Conservation (phyloP, 2,888 invertebrate species). For the Lithophane socia region DNA sequence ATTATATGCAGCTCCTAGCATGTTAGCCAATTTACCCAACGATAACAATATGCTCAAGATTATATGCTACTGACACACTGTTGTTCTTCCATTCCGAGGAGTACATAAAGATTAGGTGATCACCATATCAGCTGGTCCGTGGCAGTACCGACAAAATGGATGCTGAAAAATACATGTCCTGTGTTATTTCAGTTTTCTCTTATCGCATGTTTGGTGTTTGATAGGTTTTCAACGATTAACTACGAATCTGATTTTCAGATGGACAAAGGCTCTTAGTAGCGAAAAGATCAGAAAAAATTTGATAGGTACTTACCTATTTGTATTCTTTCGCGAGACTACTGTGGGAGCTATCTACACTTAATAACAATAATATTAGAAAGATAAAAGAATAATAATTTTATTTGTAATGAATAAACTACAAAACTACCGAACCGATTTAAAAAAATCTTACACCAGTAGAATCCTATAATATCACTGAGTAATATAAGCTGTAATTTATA, state of each 20-base stretch:
- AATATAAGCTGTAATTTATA: no score
- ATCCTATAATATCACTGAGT: no score
- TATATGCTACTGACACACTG: conserved; percentile 7
- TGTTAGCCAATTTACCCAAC: conserved; percentile 17
- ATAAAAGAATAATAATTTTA: no score
- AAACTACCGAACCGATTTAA: no score
- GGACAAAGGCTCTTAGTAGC: not conserved
- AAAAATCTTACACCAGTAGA: no score
- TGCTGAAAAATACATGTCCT: not conserved
- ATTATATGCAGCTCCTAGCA: conserved; percentile 14
- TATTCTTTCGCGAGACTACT: not conserved
- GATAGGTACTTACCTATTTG: not conserved
- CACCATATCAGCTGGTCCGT: not conserved
- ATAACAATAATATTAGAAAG: no score
- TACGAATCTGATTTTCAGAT: not conserved
- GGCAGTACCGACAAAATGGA: not conserved
- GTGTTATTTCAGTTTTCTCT: not conserved
- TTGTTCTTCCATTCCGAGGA: conserved; percentile 18
- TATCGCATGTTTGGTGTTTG: not conserved
- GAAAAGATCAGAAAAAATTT: not conserved
- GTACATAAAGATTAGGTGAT: not conserved
- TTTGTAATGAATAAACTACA: no score
- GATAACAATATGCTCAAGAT: conserved; percentile 24
- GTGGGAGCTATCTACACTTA: not conserved
- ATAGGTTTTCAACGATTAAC: not conserved